Evolutionary conservation across 2,113 vertebrate species (phyloP).

Genomic region (Cheilinus undulatus): DNA sequence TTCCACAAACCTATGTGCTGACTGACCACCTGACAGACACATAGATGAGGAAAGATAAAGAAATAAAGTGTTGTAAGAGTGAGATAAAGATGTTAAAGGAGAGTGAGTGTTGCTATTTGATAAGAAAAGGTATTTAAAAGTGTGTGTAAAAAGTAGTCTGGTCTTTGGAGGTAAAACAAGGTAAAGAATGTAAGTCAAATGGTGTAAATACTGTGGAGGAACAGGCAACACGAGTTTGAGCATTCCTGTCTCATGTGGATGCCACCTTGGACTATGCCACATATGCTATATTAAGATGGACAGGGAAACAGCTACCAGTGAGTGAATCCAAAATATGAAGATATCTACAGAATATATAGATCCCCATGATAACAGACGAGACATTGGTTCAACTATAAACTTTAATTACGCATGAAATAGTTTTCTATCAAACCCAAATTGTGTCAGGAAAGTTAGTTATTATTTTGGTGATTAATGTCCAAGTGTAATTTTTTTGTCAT

Average conservation of each 20-base stretch:
- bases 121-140: constrained; percentile 50
- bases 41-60: constrained; percentile 61
- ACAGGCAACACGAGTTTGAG: constrained; percentile 27
- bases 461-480: too few species aligned
- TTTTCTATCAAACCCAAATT: too few species aligned
- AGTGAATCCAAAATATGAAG: constrained; percentile 52
- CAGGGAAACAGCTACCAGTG: constrained; percentile 40
- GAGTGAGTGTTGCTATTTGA: constrained; percentile 37
- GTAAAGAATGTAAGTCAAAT: constrained; percentile 55
- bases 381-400: too few species aligned
- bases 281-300: too few species aligned
- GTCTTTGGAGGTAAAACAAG: constrained; percentile 54
- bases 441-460: too few species aligned
- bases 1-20: constrained; percentile 47
- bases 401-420: too few species aligned
- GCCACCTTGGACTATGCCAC: too few species aligned
- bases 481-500: too few species aligned
- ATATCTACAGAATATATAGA: too few species aligned
- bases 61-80: constrained; percentile 24
- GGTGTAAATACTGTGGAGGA: constrained; percentile 39
- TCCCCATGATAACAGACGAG: too few species aligned
- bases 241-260: constrained; percentile 39
- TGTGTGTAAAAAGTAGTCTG: constrained; percentile 23
- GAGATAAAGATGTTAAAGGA: constrained; percentile 59
- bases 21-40: constrained; percentile 54